These are phyloP conservation scores for Phrynosoma blainvillii DNA, from an alignment of 2,113 vertebrate genomes.

Conservation along the genomic window DNA sequence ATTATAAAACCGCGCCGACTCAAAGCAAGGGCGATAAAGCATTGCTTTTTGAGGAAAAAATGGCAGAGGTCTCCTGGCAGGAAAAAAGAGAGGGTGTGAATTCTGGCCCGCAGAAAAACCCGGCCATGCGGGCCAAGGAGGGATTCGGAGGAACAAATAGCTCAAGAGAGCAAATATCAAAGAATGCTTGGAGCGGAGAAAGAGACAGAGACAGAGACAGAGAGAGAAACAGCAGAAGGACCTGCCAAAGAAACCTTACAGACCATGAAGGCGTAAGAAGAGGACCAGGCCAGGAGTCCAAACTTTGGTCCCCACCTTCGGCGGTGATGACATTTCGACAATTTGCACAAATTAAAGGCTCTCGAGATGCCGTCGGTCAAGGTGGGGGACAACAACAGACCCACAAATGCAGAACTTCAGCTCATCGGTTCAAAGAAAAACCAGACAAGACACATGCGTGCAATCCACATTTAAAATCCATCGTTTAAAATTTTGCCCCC, in stretches of 20 bases:
- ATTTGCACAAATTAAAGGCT: neutral
- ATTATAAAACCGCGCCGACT: neutral
- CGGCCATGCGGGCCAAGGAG: neutral
- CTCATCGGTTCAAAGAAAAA: too few relatives aligned
- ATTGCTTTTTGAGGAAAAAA: neutral
- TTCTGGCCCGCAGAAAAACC: neutral
- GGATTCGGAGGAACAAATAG: slow-evolving; percentile 21
- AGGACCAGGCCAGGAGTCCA: too few relatives aligned
- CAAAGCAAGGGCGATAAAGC: neutral
- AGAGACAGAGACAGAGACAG: too few relatives aligned
- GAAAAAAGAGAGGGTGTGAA: neutral
- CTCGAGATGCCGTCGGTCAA: neutral
- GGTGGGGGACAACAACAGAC: too few relatives aligned
- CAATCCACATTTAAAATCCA: too few relatives aligned
- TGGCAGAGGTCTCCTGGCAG: neutral
- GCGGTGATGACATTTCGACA: neutral
- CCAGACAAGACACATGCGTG: too few relatives aligned
- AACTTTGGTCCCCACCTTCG: neutral
- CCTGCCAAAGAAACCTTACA: slow-evolving; percentile 27
- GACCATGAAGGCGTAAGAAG: slow-evolving; percentile 20
- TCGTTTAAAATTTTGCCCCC: too few relatives aligned
- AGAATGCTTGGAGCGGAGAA: neutral
- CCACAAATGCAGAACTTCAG: too few relatives aligned
- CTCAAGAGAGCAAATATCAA: slow-evolving; percentile 17
- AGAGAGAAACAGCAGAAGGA: too few relatives aligned